Conservation (phyloP, 1,140 invertebrate species). For the Tetramorium simillimum region DNA sequence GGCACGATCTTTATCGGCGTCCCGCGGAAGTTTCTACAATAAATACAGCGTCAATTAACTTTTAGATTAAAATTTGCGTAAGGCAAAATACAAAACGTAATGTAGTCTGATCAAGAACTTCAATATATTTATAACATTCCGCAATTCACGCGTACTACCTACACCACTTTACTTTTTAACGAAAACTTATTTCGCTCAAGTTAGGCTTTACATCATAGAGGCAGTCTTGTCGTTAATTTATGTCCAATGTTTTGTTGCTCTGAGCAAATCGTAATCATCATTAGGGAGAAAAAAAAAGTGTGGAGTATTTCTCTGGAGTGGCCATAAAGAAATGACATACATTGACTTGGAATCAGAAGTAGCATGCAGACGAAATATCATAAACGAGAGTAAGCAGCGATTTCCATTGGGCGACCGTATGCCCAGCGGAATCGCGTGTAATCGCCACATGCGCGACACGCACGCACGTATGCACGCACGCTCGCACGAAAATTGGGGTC, state of each 20-base stretch:
- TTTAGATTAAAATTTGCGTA: slow-evolving; percentile 27
- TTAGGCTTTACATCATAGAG: background rate
- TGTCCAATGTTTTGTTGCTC: background rate
- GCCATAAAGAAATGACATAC: background rate
- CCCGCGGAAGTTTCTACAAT: background rate
- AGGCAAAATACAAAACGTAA: background rate
- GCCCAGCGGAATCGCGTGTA: slow-evolving; percentile 71
- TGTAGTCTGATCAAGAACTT: background rate
- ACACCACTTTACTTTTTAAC: background rate
- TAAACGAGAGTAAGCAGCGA: slow-evolving; percentile 51
- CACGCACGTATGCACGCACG: slow-evolving; percentile 49
- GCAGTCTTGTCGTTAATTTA: background rate
- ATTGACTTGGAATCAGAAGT: background rate
- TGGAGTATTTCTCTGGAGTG: background rate
- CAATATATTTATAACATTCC: too few species aligned
- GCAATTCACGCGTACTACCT: background rate
- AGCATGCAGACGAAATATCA: slow-evolving; percentile 37
- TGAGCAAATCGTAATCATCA: background rate
- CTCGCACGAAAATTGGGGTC: slow-evolving; percentile 66
- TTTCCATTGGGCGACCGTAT: slow-evolving; percentile 64
- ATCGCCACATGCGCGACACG: slow-evolving; percentile 47
- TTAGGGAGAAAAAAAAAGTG: too few species aligned
- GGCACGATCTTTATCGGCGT: background rate
- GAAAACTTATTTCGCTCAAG: background rate
- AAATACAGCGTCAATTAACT: slow-evolving; percentile 13